Evolutionary conservation across 1,140 invertebrate genomes (phyloP), one percentile per base, ranked within the genome.

Genomic region (Drepana arcuata): DNA sequence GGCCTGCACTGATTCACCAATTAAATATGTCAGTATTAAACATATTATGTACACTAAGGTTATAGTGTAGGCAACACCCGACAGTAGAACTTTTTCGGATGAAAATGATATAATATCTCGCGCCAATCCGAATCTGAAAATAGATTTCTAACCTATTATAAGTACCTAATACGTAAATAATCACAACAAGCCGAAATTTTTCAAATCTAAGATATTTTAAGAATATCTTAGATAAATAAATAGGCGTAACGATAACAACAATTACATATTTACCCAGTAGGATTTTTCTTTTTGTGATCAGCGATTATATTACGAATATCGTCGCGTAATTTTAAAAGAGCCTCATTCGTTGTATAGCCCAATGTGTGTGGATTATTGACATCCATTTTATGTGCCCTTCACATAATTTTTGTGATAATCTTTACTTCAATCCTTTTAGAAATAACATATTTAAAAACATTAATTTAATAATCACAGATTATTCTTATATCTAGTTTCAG

Each of bases 11-110:
- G 67, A 70, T 33, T 67, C 67, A 10, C 63, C 74, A 18, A 82
- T 41, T n/a, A 78, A 50, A 55, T 74, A 81, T 34, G 75, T 72
- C 16, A 82, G 37, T 41, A 79, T 64, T 34, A 84, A 54, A 36
- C 63, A 71, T 23, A 75, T 35, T 37, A 80, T 75, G 49, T 78
- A 81, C n/a, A 75, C 36, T 34, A 82, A 33, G 26, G 70, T 70
- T 5, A 82, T 65, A 18, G 71, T 72, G 35, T 81, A 79, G 1
- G 79, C 74, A n/a, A 79, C 72, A 34, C 72, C 72, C 14, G 79
- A 81, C 38, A 80, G 32, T 9, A 83, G 46, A 3, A 80, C 72
- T 48, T 79, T 81, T 34, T 81, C 77, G 12, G 77, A 81, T 35
- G 70, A 71, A 60, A 81, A 77, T 44, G 77, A 81, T 55, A 81